Conservation (phyloP, 2,113 vertebrate genomes). For the Cercocebus atys region DNA sequence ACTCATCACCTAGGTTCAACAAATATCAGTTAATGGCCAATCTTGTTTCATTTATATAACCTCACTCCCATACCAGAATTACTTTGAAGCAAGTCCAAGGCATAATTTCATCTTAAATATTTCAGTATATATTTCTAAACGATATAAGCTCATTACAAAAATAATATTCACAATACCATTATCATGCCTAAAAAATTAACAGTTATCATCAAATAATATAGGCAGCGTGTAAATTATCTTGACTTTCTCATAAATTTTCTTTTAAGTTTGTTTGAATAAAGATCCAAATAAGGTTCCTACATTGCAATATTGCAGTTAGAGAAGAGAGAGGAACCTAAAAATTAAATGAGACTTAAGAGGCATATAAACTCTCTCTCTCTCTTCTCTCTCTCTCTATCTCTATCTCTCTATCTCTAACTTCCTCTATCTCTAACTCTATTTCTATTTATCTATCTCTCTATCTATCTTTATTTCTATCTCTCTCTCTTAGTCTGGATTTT, state of each 20-base stretch:
- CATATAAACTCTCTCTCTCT: too few relatives aligned
- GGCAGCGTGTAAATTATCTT: background rate
- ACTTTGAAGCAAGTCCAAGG: background rate
- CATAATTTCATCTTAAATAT: background rate
- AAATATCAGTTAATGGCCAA: background rate
- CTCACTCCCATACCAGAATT: background rate
- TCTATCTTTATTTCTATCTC: background rate
- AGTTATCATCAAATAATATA: background rate
- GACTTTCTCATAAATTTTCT: constrained; percentile 11
- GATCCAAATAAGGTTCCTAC: background rate
- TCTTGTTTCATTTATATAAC: background rate
- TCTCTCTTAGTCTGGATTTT: background rate
- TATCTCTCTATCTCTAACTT: too few relatives aligned
- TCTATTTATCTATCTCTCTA: background rate
- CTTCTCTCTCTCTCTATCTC: too few relatives aligned
- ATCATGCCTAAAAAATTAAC: background rate
- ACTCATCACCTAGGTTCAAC: background rate
- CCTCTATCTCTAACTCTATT: too few relatives aligned
- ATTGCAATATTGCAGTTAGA: background rate
- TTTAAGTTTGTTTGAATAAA: constrained; percentile 20
- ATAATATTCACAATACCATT: background rate
- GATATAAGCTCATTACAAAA: background rate
- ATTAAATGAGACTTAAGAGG: too few relatives aligned
- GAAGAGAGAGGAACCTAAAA: too few relatives aligned
- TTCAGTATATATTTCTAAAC: background rate